phyloP scores from a whole-genome alignment of 1,140 invertebrate genomes.

The Steinernema feltiae region DNA sequence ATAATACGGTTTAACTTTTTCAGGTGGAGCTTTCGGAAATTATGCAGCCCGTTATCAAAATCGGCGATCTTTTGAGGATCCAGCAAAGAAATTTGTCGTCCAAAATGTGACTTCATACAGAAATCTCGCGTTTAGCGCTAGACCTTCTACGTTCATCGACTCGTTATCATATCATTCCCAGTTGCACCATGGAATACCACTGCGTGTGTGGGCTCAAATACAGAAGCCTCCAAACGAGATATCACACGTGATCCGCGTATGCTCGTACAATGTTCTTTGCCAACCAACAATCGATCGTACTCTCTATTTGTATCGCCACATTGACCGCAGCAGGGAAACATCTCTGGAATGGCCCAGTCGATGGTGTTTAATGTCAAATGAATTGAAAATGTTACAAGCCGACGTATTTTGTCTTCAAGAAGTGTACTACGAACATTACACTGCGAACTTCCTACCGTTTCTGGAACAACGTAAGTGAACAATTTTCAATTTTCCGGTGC shows the following conservation, averaged over 20 bases:
- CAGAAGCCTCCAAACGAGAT: neutral
- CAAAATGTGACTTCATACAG: neutral
- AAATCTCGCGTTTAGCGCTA: neutral
- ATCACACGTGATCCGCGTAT: conserved; percentile 21
- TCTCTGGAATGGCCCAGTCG: conserved; percentile 24
- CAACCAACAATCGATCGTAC: conserved; percentile 30
- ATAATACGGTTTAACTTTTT: neutral
- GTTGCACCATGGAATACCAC: neutral
- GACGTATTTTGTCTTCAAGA: conserved; percentile 37
- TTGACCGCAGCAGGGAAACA: neutral
- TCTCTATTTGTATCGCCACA: conserved; percentile 28
- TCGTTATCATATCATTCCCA: neutral
- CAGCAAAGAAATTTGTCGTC: neutral
- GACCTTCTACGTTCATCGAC: too few species aligned
- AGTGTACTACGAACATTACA: conserved; percentile 25
- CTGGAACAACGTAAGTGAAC: conserved; percentile 22
- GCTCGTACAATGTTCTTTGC: conserved; percentile 36
- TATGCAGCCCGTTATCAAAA: neutral
- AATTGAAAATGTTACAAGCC: conserved; percentile 25
- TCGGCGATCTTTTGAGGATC: neutral
- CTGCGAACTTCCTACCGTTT: conserved; percentile 17
- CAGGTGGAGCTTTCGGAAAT: neutral
- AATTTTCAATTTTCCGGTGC: conserved; percentile 1
- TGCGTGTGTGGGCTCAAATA: neutral
- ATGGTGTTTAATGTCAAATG: conserved; percentile 20